Evolutionary conservation across 2,797 vertebrate genomes (phyloP).

Genomic region (Aselliscus stoliczkanus): DNA sequence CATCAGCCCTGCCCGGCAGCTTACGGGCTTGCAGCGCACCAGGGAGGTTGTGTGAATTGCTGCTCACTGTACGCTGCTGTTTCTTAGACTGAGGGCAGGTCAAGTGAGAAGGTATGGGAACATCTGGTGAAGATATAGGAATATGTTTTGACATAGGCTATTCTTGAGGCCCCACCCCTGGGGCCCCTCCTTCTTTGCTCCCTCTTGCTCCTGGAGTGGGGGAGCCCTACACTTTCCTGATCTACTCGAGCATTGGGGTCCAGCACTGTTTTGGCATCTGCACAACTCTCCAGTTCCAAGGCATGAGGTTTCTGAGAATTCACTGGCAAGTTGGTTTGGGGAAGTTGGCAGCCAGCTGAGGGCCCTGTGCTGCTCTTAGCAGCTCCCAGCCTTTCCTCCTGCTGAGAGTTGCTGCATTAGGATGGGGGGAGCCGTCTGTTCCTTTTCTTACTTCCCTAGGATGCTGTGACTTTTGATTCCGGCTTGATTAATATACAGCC

Average conservation of each 20-base stretch:
- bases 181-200: too few relatives aligned
- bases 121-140: neutral
- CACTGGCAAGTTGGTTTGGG: slow-evolving; percentile 50
- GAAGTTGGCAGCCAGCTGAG: slow-evolving; percentile 24
- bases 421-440: slow-evolving; percentile 1
- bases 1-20: neutral
- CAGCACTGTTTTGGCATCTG: neutral
- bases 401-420: slow-evolving; percentile 22
- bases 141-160: fast-evolving
- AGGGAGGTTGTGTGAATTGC: neutral
- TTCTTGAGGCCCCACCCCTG: neutral
- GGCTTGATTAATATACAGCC: slow-evolving; percentile 69
- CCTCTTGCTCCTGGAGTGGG: neutral
- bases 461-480: slow-evolving; percentile 64
- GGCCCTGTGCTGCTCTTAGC: slow-evolving; percentile 23
- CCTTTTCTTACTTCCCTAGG: slow-evolving; percentile 45
- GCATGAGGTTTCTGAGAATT: slow-evolving; percentile 67
- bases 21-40: neutral
- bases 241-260: neutral
- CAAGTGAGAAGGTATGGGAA: fast-evolving
- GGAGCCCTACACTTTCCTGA: neutral
- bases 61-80: neutral
- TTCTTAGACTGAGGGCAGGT: neutral
- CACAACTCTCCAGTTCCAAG: slow-evolving; percentile 29
- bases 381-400: neutral